phyloP scores from a whole-genome alignment of 2,888 invertebrate species.

The Machimus rusticus region DNA sequence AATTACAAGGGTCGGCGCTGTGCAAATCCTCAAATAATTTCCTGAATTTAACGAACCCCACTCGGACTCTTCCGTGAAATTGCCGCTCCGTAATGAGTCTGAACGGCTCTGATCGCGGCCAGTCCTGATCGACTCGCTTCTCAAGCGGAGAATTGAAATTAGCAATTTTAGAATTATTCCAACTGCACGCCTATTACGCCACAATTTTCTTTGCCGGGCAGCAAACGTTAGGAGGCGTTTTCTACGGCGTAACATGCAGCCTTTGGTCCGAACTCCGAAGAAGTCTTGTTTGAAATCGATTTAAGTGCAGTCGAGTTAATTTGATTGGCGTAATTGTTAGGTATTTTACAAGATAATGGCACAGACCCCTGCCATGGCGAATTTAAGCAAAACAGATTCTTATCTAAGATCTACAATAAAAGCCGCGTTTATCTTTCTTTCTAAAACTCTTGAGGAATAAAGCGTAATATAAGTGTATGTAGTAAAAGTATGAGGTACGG shows the following conservation, averaged over 20 bases:
- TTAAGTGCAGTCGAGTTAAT: background rate
- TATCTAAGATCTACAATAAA: no score
- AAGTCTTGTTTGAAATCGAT: background rate
- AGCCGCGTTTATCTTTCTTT: no score
- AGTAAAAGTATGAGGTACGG: no score
- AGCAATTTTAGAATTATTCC: background rate
- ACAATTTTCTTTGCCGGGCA: background rate
- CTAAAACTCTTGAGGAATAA: no score
- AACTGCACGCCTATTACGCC: background rate
- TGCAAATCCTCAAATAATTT: constrained; percentile 5
- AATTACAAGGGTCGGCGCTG: constrained; percentile 24
- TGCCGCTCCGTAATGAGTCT: background rate
- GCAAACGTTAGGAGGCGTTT: background rate
- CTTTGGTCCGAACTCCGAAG: background rate
- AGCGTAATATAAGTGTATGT: no score
- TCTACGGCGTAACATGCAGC: background rate
- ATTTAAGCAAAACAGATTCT: no score
- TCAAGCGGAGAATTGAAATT: background rate
- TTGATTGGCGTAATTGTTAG: background rate
- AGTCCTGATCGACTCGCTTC: background rate
- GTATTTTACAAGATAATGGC: background rate
- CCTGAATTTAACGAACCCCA: background rate
- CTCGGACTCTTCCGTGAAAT: background rate
- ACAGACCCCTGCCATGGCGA: background rate
- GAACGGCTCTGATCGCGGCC: background rate